These are phyloP conservation scores for Poecilia gillii DNA, from an alignment of 2,797 vertebrate genomes.

Conservation along the genomic window DNA sequence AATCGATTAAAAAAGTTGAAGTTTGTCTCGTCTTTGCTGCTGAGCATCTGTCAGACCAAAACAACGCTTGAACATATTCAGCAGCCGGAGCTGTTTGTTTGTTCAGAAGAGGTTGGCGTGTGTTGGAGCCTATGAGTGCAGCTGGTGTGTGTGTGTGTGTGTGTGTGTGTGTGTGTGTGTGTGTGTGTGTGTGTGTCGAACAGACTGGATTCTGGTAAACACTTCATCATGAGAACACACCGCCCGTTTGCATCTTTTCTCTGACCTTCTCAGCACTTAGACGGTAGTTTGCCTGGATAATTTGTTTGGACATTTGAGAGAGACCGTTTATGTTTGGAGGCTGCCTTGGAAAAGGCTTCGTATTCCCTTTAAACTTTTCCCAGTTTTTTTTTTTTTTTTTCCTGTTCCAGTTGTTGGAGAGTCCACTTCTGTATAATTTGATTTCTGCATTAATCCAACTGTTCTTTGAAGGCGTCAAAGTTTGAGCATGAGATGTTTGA, in stretches of 20 bases:
- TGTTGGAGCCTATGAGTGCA: slow-evolving; percentile 1
- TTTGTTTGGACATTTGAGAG: slow-evolving; percentile 21
- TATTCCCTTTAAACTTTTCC: neutral
- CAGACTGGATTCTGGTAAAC: slow-evolving; percentile 25
- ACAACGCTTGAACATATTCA: slow-evolving; percentile 10
- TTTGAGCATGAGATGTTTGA: neutral
- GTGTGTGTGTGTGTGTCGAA: neutral
- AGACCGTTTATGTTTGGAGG: neutral
- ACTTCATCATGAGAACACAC: slow-evolving; percentile 9
- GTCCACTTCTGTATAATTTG: neutral
- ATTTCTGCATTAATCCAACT: neutral
- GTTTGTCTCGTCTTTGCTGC: neutral
- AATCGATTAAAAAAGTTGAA: neutral
- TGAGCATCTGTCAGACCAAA: neutral
- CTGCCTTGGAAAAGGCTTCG: neutral
- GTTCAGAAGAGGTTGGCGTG: slow-evolving; percentile 1
- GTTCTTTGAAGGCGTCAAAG: neutral
- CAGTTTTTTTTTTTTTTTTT: neutral
- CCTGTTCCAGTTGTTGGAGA: neutral
- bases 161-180: neutral
- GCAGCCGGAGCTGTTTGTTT: slow-evolving; percentile 15
- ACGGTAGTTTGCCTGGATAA: slow-evolving; percentile 16
- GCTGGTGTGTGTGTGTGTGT: slow-evolving; percentile 14
- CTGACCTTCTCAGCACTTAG: slow-evolving; percentile 2
- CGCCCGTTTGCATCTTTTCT: slow-evolving; percentile 25